Percentiles rank a stretch among this genome's conserved stretches.
These are phyloP conservation scores for Halichondria panicea DNA, from an alignment of 37 sponge, comb jelly and placozoan species.

Conservation along the genomic window DNA sequence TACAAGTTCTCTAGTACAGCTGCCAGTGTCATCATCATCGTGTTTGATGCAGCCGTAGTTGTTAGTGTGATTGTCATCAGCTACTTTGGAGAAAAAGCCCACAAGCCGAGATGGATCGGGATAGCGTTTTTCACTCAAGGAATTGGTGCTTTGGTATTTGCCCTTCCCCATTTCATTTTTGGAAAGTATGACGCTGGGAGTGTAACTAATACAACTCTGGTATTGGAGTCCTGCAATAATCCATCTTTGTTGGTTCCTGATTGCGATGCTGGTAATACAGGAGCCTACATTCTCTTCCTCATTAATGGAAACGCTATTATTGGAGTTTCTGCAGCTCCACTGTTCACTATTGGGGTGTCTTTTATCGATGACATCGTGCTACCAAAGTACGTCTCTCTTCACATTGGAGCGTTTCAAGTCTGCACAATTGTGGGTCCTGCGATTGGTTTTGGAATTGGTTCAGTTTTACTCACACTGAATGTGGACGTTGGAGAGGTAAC, in stretches of 20 bases:
- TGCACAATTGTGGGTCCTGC: conserved; percentile 48
- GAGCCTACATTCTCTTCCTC: conserved; percentile 46
- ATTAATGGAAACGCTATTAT: no score
- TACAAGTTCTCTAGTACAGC: conserved; percentile 64
- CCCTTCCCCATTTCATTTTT: conserved; percentile 1
- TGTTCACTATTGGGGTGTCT: conserved; percentile 57
- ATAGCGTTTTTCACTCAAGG: conserved; percentile 7
- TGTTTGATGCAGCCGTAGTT: conserved; percentile 64
- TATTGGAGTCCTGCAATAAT: neutral
- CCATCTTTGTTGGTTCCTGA: neutral
- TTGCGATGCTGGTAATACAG: neutral
- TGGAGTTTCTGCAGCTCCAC: conserved; percentile 47
- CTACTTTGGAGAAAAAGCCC: conserved; percentile 64
- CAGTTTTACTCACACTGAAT: conserved; percentile 37
- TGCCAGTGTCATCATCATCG: conserved; percentile 41
- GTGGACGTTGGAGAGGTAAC: conserved; percentile 51
- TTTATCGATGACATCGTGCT: conserved; percentile 60
- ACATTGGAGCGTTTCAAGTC: conserved; percentile 37
- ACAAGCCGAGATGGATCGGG: conserved; percentile 80
- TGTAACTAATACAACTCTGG: no score
- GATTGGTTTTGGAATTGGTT: conserved; percentile 50
- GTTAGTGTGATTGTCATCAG: conserved; percentile 58
- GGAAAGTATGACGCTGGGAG: conserved; percentile 15
- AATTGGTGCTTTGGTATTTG: neutral
- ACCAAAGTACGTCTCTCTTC: conserved; percentile 42